Conservation (phyloP, 2,797 vertebrate species). For the Anguilla pacifica region DNA sequence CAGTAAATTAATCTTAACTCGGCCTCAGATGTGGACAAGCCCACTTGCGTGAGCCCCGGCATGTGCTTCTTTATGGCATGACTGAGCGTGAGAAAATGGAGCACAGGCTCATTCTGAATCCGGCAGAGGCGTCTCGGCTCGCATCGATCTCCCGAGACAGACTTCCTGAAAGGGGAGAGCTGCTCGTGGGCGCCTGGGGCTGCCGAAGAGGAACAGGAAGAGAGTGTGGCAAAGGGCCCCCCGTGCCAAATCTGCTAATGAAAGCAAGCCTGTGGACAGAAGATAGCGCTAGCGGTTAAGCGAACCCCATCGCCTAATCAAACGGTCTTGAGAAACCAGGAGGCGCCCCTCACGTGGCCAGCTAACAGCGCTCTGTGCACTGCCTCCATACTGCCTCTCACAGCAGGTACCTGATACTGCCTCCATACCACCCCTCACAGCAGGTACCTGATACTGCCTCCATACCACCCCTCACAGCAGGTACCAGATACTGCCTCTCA, state of each 20-base stretch:
- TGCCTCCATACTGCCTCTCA: not conserved
- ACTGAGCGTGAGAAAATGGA: constrained; percentile 55
- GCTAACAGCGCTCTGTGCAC: not conserved
- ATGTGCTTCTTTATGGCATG: constrained; percentile 59
- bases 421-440: no score
- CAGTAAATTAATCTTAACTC: not conserved
- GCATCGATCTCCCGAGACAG: constrained; percentile 71
- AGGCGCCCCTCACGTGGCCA: not conserved
- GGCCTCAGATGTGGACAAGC: not conserved
- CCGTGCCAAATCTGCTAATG: constrained; percentile 25
- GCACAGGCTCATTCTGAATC: constrained; percentile 50
- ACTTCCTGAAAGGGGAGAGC: constrained; percentile 71
- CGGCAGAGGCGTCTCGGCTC: constrained; percentile 58
- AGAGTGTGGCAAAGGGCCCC: constrained; percentile 43
- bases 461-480: no score
- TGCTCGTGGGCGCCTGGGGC: constrained; percentile 46
- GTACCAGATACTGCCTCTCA: no score
- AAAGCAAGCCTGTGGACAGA: not conserved
- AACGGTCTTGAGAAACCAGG: not conserved
- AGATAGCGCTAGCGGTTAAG: constrained; percentile 6
- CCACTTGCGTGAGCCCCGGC: constrained; percentile 50
- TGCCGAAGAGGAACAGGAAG: constrained; percentile 27
- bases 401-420: no score
- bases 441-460: no score
- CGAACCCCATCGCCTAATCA: not conserved